Percentiles rank a stretch among this genome's conserved stretches.
Evolutionary conservation across 2,888 invertebrate genomes (phyloP).

Genomic region (Eristalis arbustorum): DNA sequence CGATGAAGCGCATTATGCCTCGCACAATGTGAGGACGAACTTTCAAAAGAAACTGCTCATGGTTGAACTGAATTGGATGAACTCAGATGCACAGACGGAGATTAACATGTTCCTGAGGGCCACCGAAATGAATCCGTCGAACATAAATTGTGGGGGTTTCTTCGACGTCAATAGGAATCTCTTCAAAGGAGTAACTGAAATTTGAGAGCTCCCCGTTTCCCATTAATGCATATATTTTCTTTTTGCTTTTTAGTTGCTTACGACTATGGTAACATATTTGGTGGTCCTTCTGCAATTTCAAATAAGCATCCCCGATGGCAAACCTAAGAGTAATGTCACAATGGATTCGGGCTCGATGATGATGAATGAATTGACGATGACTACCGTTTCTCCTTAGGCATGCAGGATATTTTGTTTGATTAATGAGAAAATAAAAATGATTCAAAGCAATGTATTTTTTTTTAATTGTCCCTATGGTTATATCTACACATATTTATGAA

Average conservation of each 20-base stretch:
- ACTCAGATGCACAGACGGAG: conserved; percentile 87
- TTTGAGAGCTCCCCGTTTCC: not conserved
- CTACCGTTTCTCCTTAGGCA: not conserved
- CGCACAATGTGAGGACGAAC: conserved; percentile 86
- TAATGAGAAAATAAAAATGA: not conserved
- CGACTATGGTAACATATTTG: conserved; percentile 89
- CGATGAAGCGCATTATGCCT: conserved; percentile 88
- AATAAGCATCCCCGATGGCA: conserved; percentile 84
- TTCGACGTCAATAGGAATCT: conserved; percentile 87
- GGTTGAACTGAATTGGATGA: conserved; percentile 89
- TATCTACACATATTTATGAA: not conserved
- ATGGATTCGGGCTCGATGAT: conserved; percentile 1
- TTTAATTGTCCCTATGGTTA: not conserved
- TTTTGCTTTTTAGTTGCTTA: conserved; percentile 81
- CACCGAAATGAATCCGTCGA: conserved; percentile 88
- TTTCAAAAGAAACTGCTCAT: conserved; percentile 88
- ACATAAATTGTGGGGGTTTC: conserved; percentile 87
- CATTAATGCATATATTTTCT: not conserved
- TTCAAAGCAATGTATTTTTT: not conserved
- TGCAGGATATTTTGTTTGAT: conserved; percentile 63
- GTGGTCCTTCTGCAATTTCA: conserved; percentile 88
- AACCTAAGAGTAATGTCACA: conserved; percentile 41
- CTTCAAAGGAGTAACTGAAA: conserved; percentile 84
- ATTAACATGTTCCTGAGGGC: conserved; percentile 89
- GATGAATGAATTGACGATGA: conserved; percentile 67